These are phyloP conservation scores for Philaethria dido DNA, from an alignment of 2,888 invertebrate species.

Conservation along the genomic window DNA sequence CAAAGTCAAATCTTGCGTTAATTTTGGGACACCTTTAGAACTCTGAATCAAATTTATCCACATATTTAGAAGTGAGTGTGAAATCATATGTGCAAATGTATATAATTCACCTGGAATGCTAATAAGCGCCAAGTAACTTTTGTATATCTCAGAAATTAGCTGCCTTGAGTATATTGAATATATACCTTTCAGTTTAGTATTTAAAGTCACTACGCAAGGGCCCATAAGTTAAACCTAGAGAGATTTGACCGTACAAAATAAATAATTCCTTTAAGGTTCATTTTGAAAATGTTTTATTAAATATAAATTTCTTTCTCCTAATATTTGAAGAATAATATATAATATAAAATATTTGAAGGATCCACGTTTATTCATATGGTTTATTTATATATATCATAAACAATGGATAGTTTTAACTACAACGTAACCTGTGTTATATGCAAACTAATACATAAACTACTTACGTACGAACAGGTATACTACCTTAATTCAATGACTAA, in stretches of 20 bases:
- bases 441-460: neutral
- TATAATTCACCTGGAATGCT: constrained; percentile 13
- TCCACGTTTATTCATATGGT: no score
- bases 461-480: neutral
- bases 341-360: no score
- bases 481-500: neutral
- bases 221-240: neutral
- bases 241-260: neutral
- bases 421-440: neutral
- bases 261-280: no score
- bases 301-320: no score
- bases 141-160: constrained; percentile 2
- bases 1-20: no score
- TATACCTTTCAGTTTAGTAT: neutral
- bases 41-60: constrained; percentile 24
- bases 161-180: neutral
- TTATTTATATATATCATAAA: neutral
- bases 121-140: constrained; percentile 15
- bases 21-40: no score
- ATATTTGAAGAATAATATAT: no score
- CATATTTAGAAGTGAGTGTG: constrained; percentile 21
- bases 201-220: neutral
- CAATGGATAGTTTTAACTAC: neutral
- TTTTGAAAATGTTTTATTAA: no score
- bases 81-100: constrained; percentile 23